Evolutionary conservation across 2,888 invertebrate genomes (phyloP), one percentile per base, ranked within the genome.

Genomic region (Pediacus dermestoides): DNA sequence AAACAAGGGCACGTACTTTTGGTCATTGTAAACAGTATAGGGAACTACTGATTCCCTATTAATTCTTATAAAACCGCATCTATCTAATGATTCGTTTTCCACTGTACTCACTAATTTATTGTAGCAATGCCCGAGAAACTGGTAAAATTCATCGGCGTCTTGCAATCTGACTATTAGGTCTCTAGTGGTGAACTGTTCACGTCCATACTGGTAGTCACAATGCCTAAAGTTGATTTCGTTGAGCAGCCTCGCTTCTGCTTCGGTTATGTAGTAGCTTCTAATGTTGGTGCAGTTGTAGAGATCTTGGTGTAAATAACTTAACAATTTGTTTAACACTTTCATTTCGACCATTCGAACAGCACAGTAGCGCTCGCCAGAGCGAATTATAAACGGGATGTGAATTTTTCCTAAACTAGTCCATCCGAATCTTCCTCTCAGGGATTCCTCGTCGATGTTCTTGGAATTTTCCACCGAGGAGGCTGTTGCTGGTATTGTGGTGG

Each of bases 261-360:
- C 88, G 0, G 92, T 92, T 51, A 94, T 89, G 66, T 90, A 94
- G 68, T 91, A 92, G 72, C 92, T 92, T 52, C 88, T 79, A 53
- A 95, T 88, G 65, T 88, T 89, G 8, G 90, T 90, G 68, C 91
- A 92, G 49, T 87, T 88, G 68, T 89, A 90, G 49, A 92, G 87
- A 63, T 90, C 90, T 50, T 87, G 84, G 66, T 93, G 91, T 34
- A 93, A 76, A 64, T 86, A 88, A 65, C 83, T 87, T 60, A 92
- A 79, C 72, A 90, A 88, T 71, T 90, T 90, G 66, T 88, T 88
- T 13, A 93, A 76, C 30, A 93, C 76, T 68, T 93, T 93, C 60
- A 83, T 79, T 68, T 95, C 95, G 13, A 94, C 87, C 81, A 95
- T 92, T 37, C 92, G 78, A 34, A 95, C 93, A n/a, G 93, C 88